Evolutionary conservation across 2,888 invertebrate genomes (phyloP), one percentile per base, ranked within the genome.

Genomic region (Chouioia cunea): DNA sequence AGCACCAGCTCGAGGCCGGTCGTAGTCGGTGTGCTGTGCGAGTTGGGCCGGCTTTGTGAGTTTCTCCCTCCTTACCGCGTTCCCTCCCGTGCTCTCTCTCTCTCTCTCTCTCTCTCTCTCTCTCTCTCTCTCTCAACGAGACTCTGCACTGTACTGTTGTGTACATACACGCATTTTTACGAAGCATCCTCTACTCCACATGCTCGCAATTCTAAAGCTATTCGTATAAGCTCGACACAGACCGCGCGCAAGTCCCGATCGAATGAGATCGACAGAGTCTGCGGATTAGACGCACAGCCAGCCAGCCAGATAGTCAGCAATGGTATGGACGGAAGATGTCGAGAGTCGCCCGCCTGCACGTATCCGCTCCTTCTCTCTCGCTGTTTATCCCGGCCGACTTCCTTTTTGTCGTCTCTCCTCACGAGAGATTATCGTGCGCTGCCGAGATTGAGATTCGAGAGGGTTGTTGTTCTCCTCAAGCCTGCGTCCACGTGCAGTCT

Each of bases 391-490:
- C 70, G 4, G 43, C 63, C 70, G 8, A 23, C 64, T 65, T 70
- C 70, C 64, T 70, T 53, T 50, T 59, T 70, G 64, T 47, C 58
- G 47, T 64, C 27, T 58, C 18, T 50, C 63, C 36, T 23, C 47
- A 22, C 23, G 52, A 23, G 53, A 65, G 65, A 70, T 66, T 67
- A 66, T 71, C 71, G 58, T 63, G 43, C 57, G 57, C 18, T 3
- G 65, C 27, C 12, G 62, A 70, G 65, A 70, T 70, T 62, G 62
- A 70, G 65, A 56, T 47, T 50, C 36, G 36, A 36, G 36, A 36
- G 36, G 36, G 36, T 36, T 36, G 36, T 10, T 36, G 36, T 36
- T 36, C 36, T 36, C 36, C 36, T 36, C 36, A 36, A 36, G 36
- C 1, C 36, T 36, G 36, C 36, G 36, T 36, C 36, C 36, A 6